Evolutionary conservation across 2,888 invertebrate genomes (phyloP).

Genomic region (Netelia fuscicornis): DNA sequence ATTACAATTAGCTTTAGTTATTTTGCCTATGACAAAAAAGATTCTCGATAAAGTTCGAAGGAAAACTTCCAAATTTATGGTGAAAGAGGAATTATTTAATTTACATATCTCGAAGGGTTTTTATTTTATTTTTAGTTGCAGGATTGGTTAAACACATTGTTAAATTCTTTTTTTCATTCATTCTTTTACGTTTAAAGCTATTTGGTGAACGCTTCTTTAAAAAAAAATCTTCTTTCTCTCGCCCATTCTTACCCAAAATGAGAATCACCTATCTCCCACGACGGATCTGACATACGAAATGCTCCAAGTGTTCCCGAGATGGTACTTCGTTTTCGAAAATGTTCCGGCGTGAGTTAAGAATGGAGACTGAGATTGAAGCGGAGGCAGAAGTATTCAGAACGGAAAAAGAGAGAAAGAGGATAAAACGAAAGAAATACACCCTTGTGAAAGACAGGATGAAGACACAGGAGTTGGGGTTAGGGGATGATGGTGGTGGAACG

Average conservation of each 20-base stretch:
- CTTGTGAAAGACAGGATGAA: slow-evolving; percentile 34
- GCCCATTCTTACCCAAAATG: not conserved
- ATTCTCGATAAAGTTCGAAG: no score
- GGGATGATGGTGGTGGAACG: not conserved
- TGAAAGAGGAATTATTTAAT: no score
- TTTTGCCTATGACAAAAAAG: no score
- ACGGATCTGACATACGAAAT: slow-evolving; percentile 39
- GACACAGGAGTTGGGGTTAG: slow-evolving; percentile 1
- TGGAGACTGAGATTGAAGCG: slow-evolving; percentile 14
- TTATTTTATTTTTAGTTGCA: not conserved
- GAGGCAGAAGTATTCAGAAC: not conserved
- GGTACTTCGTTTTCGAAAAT: slow-evolving; percentile 55
- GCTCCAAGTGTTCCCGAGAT: slow-evolving; percentile 47
- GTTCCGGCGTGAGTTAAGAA: slow-evolving; percentile 12
- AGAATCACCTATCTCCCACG: slow-evolving; percentile 9
- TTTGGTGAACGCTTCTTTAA: not conserved
- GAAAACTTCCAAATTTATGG: no score
- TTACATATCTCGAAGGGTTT: no score
- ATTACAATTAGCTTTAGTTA: no score
- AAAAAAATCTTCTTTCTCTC: not conserved
- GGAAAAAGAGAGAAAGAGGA: slow-evolving; percentile 18
- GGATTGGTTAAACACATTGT: not conserved
- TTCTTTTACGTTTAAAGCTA: no score
- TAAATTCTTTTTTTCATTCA: not conserved
- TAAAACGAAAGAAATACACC: slow-evolving; percentile 30